Conservation (phyloP, 2,113 vertebrate genomes). For the Rafetus swinhoei region DNA sequence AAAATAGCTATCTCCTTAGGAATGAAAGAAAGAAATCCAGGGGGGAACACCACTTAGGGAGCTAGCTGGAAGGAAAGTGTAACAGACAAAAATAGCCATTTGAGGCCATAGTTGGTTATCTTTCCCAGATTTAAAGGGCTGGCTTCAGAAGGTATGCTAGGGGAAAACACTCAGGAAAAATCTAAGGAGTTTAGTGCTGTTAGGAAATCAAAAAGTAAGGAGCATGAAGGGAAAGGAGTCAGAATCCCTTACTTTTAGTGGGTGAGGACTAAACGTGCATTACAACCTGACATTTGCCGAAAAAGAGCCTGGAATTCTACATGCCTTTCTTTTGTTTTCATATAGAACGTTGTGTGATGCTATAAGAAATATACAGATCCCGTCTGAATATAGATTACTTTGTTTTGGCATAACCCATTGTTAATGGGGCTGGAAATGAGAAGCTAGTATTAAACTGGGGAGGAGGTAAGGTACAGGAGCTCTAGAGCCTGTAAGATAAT, state of each 20-base stretch:
- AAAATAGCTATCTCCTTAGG: not conserved
- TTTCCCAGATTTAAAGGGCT: not conserved
- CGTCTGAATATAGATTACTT: not conserved
- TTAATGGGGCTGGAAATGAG: not conserved
- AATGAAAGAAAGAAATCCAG: constrained; percentile 10
- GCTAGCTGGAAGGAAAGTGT: not conserved
- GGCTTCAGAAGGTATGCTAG: not conserved
- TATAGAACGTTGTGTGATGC: not conserved
- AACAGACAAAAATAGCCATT: not conserved
- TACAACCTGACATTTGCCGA: not conserved
- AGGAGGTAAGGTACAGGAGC: constrained; percentile 40
- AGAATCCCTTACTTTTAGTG: not conserved
- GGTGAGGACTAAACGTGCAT: not conserved
- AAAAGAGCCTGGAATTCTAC: not conserved
- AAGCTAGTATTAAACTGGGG: not conserved
- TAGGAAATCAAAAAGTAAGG: not conserved
- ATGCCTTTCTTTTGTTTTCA: not conserved
- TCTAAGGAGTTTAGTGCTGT: not conserved
- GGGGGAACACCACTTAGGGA: not conserved
- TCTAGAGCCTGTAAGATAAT: constrained; percentile 22
- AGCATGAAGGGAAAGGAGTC: not conserved
- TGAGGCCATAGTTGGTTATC: not conserved
- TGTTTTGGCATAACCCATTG: not conserved
- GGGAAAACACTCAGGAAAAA: not conserved
- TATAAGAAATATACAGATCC: not conserved